These are phyloP conservation scores for Junonia oenone DNA, from an alignment of 2,888 invertebrate species.

Conservation along the genomic window DNA sequence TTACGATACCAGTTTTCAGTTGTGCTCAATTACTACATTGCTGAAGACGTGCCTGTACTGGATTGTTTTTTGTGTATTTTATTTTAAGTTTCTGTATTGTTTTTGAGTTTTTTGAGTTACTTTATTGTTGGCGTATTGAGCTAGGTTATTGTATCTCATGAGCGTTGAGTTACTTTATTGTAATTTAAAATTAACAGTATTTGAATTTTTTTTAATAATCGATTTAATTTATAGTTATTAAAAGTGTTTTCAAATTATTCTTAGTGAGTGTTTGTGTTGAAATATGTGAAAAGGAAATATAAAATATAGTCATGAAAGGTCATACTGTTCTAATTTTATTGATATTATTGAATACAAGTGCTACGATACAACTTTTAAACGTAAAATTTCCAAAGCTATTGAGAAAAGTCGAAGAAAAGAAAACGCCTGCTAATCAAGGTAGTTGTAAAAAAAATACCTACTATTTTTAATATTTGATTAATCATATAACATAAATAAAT, in stretches of 20 bases:
- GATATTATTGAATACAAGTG: not conserved
- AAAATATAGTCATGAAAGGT: not conserved
- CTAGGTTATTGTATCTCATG: not conserved
- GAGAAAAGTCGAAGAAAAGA: constrained; percentile 17
- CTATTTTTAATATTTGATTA: too few relatives aligned
- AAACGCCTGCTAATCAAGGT: not conserved
- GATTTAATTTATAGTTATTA: too few relatives aligned
- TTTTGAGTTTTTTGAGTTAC: not conserved
- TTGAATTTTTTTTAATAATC: too few relatives aligned
- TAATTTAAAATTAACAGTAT: too few relatives aligned
- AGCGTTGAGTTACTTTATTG: not conserved
- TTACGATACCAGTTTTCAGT: constrained; percentile 14
- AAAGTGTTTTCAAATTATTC: too few relatives aligned
- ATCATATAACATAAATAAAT: too few relatives aligned
- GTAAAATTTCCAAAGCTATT: constrained; percentile 20
- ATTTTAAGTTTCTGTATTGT: not conserved
- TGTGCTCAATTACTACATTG: constrained; percentile 4
- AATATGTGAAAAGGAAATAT: not conserved
- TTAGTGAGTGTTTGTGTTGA: not conserved
- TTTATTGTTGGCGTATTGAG: not conserved
- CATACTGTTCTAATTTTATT: not conserved
- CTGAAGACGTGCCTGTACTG: constrained; percentile 11
- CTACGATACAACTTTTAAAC: constrained; percentile 10
- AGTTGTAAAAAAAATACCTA: too few relatives aligned
- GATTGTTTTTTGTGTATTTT: not conserved